These are phyloP conservation scores for Zootoca vivipara DNA, from an alignment of 2,113 vertebrate genomes.

Conservation along the genomic window DNA sequence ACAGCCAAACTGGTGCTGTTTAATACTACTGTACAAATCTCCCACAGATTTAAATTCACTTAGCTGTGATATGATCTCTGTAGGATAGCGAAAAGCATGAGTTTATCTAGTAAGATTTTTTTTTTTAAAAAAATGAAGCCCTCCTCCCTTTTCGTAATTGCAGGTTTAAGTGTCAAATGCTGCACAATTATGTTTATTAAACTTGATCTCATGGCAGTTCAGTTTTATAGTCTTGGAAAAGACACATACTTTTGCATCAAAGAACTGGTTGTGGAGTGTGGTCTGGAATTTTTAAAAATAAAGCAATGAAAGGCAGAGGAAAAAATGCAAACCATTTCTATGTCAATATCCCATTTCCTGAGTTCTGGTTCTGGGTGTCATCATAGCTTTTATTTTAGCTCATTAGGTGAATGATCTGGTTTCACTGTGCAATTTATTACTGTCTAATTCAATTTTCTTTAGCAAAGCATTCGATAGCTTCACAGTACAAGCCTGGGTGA, in stretches of 20 bases:
- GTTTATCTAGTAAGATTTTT: not conserved
- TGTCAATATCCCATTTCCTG: conserved; percentile 75
- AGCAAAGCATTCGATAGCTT: conserved; percentile 65
- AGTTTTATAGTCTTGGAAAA: conserved; percentile 40
- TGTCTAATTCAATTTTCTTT: conserved; percentile 75
- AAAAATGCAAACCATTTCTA: conserved; percentile 73
- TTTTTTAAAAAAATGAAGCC: conserved; percentile 9
- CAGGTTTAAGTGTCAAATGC: conserved; percentile 16
- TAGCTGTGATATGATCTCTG: conserved; percentile 17
- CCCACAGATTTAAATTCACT: not conserved
- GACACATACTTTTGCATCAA: conserved; percentile 23
- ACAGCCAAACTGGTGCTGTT: conserved; percentile 7
- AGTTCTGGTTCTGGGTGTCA: conserved; percentile 68
- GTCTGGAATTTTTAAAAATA: conserved; percentile 49
- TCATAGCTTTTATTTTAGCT: conserved; percentile 60
- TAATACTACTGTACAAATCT: conserved; percentile 24
- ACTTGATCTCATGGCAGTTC: conserved; percentile 47
- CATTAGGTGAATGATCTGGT: conserved; percentile 69
- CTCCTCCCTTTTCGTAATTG: conserved; percentile 44
- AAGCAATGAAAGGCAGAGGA: conserved; percentile 51
- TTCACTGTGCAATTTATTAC: conserved; percentile 68
- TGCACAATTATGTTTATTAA: conserved; percentile 25
- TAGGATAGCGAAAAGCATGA: conserved; percentile 8
- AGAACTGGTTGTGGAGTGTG: conserved; percentile 37
- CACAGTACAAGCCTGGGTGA: conserved; percentile 10